Evolutionary conservation across 2,113 vertebrate species (phyloP).

Genomic region (Myxocyprinus asiaticus): DNA sequence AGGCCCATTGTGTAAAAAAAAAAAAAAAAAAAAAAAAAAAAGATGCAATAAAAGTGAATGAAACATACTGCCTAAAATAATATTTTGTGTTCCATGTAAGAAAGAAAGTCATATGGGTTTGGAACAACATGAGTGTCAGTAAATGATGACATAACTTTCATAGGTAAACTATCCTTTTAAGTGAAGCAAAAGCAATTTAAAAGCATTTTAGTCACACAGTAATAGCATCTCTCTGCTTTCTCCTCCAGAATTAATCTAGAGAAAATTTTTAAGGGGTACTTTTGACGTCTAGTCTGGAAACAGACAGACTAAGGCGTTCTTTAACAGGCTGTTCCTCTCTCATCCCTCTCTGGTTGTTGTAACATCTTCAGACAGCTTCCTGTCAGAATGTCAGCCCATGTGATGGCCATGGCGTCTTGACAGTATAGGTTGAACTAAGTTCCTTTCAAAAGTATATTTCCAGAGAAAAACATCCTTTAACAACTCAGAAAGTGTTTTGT

Average conservation of each 20-base stretch:
- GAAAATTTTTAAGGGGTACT: not conserved
- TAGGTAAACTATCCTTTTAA: too few relatives aligned
- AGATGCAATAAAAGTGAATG: too few relatives aligned
- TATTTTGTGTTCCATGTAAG: too few relatives aligned
- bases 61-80: too few relatives aligned
- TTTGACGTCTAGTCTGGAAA: conserved; percentile 3
- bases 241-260: not conserved
- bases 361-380: conserved; percentile 39
- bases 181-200: conserved; percentile 9
- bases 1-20: too few relatives aligned
- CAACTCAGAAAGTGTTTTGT: not conserved
- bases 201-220: not conserved
- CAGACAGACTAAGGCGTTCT: conserved; percentile 12
- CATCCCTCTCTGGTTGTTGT: not conserved
- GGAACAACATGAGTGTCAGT: too few relatives aligned
- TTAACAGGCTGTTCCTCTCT: conserved; percentile 18
- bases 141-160: too few relatives aligned
- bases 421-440: not conserved
- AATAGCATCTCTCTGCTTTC: not conserved
- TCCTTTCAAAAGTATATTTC: conserved; percentile 19
- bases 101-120: too few relatives aligned
- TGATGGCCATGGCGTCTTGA: conserved; percentile 26
- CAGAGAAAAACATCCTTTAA: not conserved
- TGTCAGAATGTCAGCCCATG: conserved; percentile 23
- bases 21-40: too few relatives aligned